Evolutionary conservation across 2,797 vertebrate species (phyloP).

Genomic region (Sternotherus odoratus): DNA sequence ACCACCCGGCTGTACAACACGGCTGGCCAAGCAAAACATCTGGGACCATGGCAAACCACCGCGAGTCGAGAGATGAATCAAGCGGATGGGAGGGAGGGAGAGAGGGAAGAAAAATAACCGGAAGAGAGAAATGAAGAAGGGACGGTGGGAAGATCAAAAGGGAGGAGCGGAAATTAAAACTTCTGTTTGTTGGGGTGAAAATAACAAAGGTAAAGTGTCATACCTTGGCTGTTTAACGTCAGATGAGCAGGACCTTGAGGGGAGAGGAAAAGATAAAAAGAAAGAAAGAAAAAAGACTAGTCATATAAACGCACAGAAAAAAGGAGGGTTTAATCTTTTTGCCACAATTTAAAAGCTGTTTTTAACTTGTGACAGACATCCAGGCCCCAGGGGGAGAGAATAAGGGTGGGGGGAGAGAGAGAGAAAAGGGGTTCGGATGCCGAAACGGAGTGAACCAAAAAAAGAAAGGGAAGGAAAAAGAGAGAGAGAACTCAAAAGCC

Average conservation of each 20-base stretch:
- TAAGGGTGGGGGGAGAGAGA: slow-evolving; percentile 65
- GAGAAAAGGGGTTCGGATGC: slow-evolving; percentile 73
- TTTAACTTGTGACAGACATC: slow-evolving; percentile 85
- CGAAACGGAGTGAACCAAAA: background rate
- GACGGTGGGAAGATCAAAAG: slow-evolving; percentile 47
- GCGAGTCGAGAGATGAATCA: slow-evolving; percentile 36
- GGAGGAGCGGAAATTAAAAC: slow-evolving; percentile 76
- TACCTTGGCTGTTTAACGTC: slow-evolving; percentile 99
- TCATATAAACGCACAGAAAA: slow-evolving; percentile 81
- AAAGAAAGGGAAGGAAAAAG: background rate
- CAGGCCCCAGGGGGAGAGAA: slow-evolving; percentile 53
- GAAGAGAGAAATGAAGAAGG: slow-evolving; percentile 33
- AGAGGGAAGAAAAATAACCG: slow-evolving; percentile 38
- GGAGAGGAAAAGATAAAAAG: slow-evolving; percentile 92
- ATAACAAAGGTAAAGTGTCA: slow-evolving; percentile 88
- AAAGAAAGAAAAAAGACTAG: slow-evolving; percentile 87
- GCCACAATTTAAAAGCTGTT: slow-evolving; percentile 83
- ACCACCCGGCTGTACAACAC: slow-evolving; percentile 33
- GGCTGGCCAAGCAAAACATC: slow-evolving; percentile 45
- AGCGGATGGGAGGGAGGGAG: background rate
- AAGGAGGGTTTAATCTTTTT: slow-evolving; percentile 69
- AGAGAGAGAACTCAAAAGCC: slow-evolving; percentile 25
- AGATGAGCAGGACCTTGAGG: slow-evolving; percentile 98
- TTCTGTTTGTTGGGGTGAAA: slow-evolving; percentile 31
- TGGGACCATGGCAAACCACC: slow-evolving; percentile 72